These are phyloP conservation scores for Catharus fuscescens DNA, from an alignment of 2,113 vertebrate species.

Conservation along the genomic window DNA sequence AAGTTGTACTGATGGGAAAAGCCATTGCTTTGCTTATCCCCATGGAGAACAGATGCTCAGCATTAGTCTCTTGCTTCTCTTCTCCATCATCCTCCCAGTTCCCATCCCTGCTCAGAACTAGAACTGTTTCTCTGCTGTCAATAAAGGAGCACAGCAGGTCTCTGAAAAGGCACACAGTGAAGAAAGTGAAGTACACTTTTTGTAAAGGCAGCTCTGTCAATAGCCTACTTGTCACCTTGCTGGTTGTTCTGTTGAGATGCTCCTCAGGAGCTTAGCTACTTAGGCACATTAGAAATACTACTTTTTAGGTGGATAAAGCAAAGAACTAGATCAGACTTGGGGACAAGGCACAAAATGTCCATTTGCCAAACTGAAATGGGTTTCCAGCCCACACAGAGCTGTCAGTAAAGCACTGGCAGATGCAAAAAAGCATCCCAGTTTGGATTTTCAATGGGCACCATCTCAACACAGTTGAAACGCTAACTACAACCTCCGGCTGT, in stretches of 20 bases:
- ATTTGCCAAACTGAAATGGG: slow-evolving; percentile 53
- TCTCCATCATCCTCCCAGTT: background rate
- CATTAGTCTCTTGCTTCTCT: slow-evolving; percentile 24
- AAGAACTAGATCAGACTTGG: slow-evolving; percentile 61
- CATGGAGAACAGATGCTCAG: background rate
- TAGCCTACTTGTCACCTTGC: background rate
- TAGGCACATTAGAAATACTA: background rate
- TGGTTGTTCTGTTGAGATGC: slow-evolving; percentile 61
- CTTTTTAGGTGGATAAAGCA: background rate
- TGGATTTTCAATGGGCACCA: slow-evolving; percentile 62
- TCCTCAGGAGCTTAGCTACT: slow-evolving; percentile 16
- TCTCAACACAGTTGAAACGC: slow-evolving; percentile 44
- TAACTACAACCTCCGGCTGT: slow-evolving; percentile 49
- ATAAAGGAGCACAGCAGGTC: background rate
- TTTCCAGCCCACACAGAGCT: slow-evolving; percentile 50
- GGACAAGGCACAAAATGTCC: slow-evolving; percentile 62
- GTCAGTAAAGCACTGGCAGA: slow-evolving; percentile 57
- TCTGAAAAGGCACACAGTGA: slow-evolving; percentile 68
- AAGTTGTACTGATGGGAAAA: background rate
- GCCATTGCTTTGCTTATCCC: background rate
- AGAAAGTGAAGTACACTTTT: background rate
- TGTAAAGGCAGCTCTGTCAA: background rate
- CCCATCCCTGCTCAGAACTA: background rate
- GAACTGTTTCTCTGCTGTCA: background rate
- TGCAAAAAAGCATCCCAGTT: slow-evolving; percentile 30